Base-by-base conservation (phyloP, 2,797 vertebrate genomes). In the Rhinogobio ventralis region DNA sequence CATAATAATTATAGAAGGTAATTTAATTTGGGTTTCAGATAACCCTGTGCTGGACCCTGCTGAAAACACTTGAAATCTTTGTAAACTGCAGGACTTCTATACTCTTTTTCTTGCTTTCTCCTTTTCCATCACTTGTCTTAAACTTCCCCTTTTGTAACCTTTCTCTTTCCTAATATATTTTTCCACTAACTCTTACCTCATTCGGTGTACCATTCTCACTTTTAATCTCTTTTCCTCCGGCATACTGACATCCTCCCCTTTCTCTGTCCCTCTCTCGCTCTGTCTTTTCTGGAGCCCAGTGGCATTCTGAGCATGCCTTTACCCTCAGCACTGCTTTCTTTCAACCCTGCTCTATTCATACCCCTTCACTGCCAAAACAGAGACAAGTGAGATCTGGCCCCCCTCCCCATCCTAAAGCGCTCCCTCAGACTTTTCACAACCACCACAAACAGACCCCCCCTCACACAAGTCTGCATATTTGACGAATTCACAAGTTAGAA, bases 231-330 rank as follows among this genome's bases (percentile, higher is more conserved):
- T 77, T 64, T 33, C 42, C 75, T 72, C 19, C 10, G 23, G 23
- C 75, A 46, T 57, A 57, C 39, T 85, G 53, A 78, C 68, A 73
- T 77, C 30, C 84, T 71, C 73, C 25, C 36, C 79, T 76, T 83
- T 80, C 68, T 73, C 68, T 77, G 25, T 77, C 51, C 71, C 79
- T 84, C 81, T 86, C 62, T 62, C 81, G 51, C 82, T 82, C 83
- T 60, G 51, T 87, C 85, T 89, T 86, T 76, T 83, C 80, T 79
- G 75, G 83, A 88, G 74, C 89, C 87, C 87, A 53, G 91, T 91
- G 87, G 89, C 93, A 95, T 95, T 94, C 93, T 95, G 88, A 91
- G 89, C 93, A 94, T 94, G 93, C 93, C 92, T 95, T 91, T 91
- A 90, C 82, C 91, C 90, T 92, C 93, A 91, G 92, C 87, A 79